Evolutionary conservation across 2,113 vertebrate species (phyloP).

Genomic region (Hydropotes inermis): DNA sequence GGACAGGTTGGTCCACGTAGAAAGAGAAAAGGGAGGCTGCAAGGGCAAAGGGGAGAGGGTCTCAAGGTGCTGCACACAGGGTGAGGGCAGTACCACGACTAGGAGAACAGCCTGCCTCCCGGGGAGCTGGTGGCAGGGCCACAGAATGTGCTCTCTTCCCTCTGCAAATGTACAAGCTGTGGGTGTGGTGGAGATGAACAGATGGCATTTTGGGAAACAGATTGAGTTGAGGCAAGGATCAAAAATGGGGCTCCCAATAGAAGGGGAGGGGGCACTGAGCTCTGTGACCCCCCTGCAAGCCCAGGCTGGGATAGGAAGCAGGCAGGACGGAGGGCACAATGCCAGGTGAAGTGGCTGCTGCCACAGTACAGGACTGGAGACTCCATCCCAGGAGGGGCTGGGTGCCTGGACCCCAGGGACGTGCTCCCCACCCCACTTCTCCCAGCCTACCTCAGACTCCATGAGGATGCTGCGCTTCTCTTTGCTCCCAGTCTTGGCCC

Average conservation of each 20-base stretch:
- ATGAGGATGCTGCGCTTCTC: constrained; percentile 54
- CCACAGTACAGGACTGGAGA: not conserved
- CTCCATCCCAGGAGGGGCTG: not conserved
- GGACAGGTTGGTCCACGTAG: no score
- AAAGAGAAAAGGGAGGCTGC: not conserved
- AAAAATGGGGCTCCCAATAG: not conserved
- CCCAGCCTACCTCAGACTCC: constrained; percentile 69
- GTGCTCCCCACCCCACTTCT: no score
- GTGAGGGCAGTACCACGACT: fast-evolving
- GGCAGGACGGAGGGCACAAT: not conserved
- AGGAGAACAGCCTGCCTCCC: not conserved
- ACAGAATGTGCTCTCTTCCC: not conserved
- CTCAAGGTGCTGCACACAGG: not conserved
- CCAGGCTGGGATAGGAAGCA: not conserved
- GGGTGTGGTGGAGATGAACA: not conserved
- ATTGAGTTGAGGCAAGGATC: not conserved
- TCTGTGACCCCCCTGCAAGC: not conserved
- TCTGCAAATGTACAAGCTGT: not conserved
- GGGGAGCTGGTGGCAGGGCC: not conserved
- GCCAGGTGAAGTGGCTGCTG: not conserved
- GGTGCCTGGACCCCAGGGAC: not conserved
- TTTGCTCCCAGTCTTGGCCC: constrained; percentile 22
- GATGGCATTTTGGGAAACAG: not conserved
- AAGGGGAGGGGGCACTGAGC: not conserved
- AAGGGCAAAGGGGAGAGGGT: not conserved